These are phyloP conservation scores for Nothoprocta perdicaria DNA, from an alignment of 2,113 vertebrate genomes.

Conservation along the genomic window DNA sequence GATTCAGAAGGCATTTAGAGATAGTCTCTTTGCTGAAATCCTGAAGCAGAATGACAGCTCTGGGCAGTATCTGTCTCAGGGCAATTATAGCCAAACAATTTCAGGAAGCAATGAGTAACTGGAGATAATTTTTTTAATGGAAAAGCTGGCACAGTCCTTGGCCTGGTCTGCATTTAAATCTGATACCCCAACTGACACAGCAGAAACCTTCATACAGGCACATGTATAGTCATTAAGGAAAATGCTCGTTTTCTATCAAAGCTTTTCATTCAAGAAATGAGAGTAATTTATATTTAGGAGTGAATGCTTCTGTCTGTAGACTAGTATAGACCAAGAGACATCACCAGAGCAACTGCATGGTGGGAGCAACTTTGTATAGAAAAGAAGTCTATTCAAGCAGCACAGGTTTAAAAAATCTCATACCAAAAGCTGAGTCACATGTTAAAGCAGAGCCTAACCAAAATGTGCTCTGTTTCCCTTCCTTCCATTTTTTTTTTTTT, in stretches of 20 bases:
- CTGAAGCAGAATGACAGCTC: background rate
- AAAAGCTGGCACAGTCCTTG: background rate
- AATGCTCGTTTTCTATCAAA: background rate
- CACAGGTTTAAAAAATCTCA: rapidly evolving
- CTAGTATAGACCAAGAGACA: background rate
- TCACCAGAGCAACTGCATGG: background rate
- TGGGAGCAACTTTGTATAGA: background rate
- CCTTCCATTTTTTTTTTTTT: no score
- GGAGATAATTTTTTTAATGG: background rate
- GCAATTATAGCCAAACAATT: background rate
- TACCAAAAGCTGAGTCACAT: background rate
- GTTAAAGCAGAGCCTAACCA: background rate
- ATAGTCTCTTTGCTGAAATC: background rate
- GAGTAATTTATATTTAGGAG: background rate
- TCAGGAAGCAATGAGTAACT: constrained; percentile 20
- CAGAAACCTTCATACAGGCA: background rate
- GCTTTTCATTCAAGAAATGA: constrained; percentile 3
- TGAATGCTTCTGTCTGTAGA: background rate
- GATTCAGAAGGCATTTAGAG: background rate
- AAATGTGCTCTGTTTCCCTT: background rate
- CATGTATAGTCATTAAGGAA: background rate
- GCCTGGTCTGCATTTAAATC: background rate
- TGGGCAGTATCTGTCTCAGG: background rate
- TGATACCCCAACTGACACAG: constrained; percentile 15
- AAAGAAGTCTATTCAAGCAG: background rate